These are phyloP conservation scores for Oxygymnocypris stewartii DNA, from an alignment of 2,113 vertebrate genomes.

Conservation along the genomic window DNA sequence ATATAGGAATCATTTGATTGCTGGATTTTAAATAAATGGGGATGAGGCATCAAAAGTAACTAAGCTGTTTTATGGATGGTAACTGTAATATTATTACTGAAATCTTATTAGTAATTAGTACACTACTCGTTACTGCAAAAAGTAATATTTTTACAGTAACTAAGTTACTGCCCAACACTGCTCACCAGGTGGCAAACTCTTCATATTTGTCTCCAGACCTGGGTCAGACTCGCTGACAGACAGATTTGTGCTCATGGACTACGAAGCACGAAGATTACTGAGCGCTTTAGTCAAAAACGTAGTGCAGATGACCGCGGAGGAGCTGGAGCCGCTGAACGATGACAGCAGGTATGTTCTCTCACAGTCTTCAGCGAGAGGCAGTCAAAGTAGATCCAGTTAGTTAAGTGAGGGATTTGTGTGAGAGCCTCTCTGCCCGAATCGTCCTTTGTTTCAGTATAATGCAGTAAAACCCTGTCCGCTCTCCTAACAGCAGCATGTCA, in stretches of 20 bases:
- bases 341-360: conserved; percentile 82
- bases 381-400: conserved; percentile 25
- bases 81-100: no score
- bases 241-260: conserved; percentile 80
- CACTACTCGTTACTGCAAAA: no score
- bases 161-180: no score
- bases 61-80: no score
- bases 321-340: conserved; percentile 82
- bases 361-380: background rate
- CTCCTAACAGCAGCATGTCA: conserved; percentile 17
- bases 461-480: background rate
- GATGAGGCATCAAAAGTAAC: no score
- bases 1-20: no score
- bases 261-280: conserved; percentile 86
- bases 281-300: conserved; percentile 89
- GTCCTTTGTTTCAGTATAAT: background rate
- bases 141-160: no score
- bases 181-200: no score
- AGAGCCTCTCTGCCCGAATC: background rate
- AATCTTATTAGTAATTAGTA: no score
- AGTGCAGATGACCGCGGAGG: conserved; percentile 85
- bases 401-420: background rate
- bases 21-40: no score
- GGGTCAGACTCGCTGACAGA: conserved; percentile 82
- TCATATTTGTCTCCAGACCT: conserved; percentile 70